Evolutionary conservation across 1,140 invertebrate species (phyloP).

Genomic region (Globodera rostochiensis): DNA sequence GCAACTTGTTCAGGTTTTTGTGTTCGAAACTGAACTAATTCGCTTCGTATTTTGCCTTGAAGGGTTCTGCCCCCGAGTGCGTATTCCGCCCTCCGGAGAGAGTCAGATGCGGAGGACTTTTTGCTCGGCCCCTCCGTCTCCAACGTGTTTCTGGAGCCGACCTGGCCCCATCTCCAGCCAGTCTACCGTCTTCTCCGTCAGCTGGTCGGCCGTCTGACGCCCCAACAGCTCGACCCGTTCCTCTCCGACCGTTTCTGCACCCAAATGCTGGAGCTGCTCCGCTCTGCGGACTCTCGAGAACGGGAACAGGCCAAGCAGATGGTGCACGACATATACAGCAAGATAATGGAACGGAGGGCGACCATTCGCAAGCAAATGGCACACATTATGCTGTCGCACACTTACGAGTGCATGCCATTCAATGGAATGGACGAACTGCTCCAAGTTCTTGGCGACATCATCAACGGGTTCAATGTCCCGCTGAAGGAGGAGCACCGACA

Average conservation of each 20-base stretch:
- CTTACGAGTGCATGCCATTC: conserved; percentile 54
- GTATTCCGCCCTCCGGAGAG: not conserved
- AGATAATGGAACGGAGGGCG: conserved; percentile 88
- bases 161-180: conserved; percentile 95
- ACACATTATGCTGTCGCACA: conserved; percentile 88
- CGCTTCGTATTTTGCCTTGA: not conserved
- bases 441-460: conserved; percentile 67
- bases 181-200: conserved; percentile 96
- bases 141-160: conserved; percentile 78
- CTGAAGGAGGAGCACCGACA: conserved; percentile 64
- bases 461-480: conserved; percentile 67
- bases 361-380: conserved; percentile 97
- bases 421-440: conserved; percentile 64
- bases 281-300: conserved; percentile 94
- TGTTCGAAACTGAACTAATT: too few species aligned
- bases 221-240: conserved; percentile 74
- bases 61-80: conserved; percentile 10
- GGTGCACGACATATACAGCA: conserved; percentile 94
- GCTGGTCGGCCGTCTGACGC: conserved; percentile 89
- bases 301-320: conserved; percentile 94
- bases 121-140: not conserved
- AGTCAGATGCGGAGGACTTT: not conserved
- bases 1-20: conserved; percentile 20
- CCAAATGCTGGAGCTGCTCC: conserved; percentile 90
- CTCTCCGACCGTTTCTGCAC: conserved; percentile 81